Conservation (phyloP, 2,797 vertebrate species). For the Chromobotia macracanthus region DNA sequence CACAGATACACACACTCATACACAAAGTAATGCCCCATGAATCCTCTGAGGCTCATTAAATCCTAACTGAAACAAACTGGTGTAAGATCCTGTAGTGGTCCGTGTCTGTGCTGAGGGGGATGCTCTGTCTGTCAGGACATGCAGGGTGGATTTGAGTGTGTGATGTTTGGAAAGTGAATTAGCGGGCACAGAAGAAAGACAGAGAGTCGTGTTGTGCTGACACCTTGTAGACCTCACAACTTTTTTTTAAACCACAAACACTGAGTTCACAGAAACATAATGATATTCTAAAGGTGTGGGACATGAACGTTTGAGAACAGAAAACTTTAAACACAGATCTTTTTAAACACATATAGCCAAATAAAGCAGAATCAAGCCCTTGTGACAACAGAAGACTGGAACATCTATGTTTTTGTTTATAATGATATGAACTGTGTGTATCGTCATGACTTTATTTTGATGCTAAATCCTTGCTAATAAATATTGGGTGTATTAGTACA, state of each 20-base stretch:
- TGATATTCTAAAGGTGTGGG: neutral
- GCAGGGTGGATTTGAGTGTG: neutral
- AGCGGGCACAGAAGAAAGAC: neutral
- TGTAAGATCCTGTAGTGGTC: slow-evolving; percentile 86
- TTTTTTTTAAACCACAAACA: neutral
- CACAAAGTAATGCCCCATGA: slow-evolving; percentile 22
- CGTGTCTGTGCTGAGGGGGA: slow-evolving; percentile 76
- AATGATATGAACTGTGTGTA: neutral
- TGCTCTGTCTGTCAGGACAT: neutral
- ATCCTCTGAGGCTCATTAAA: slow-evolving; percentile 24
- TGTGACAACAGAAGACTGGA: too few relatives aligned
- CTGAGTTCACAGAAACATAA: neutral
- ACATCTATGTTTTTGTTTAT: neutral
- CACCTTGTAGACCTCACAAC: neutral
- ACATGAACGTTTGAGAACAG: neutral
- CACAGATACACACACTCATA: neutral
- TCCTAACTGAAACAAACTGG: slow-evolving; percentile 69
- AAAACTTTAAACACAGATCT: neutral
- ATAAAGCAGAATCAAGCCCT: neutral
- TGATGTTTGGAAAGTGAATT: neutral
- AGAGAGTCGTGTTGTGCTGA: neutral
- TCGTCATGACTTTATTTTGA: neutral
- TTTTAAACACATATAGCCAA: neutral
- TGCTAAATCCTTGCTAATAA: neutral
- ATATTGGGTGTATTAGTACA: neutral